Conservation (phyloP, 2,113 vertebrate species). For the Nesoenas mayeri region DNA sequence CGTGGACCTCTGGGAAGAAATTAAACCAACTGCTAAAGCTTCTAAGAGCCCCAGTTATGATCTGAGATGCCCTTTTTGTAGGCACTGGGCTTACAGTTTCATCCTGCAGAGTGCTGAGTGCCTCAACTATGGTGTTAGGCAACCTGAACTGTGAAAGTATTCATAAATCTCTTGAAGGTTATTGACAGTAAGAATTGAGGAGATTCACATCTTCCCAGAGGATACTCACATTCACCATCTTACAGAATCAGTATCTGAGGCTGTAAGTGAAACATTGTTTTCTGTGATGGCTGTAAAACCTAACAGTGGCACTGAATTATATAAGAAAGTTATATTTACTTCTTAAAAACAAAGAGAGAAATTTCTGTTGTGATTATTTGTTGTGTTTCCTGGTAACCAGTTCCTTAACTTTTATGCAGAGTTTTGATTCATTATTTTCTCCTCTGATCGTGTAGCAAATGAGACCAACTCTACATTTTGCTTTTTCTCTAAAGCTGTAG, state of each 20-base stretch:
- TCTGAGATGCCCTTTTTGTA: background rate
- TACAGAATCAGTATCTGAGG: background rate
- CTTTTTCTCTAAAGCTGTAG: background rate
- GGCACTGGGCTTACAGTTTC: background rate
- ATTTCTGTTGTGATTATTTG: background rate
- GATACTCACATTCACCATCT: background rate
- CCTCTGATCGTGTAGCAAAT: background rate
- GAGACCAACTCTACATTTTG: background rate
- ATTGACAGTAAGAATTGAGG: background rate
- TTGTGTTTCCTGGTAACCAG: background rate
- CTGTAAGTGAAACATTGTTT: background rate
- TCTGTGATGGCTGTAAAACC: background rate
- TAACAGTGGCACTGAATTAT: background rate
- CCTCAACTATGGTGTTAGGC: background rate
- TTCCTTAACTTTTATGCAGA: background rate
- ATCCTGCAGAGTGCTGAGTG: background rate
- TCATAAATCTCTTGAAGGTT: background rate
- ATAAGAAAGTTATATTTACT: background rate
- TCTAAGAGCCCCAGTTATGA: background rate
- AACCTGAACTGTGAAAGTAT: background rate
- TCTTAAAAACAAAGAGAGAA: background rate
- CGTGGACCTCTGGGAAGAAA: background rate
- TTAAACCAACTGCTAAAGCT: background rate
- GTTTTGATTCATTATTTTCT: constrained; percentile 1
- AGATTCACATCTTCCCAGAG: background rate